Base-by-base conservation (phyloP, 53 echinoderm and acorn worm genomes). In the Antedon mediterranea region DNA sequence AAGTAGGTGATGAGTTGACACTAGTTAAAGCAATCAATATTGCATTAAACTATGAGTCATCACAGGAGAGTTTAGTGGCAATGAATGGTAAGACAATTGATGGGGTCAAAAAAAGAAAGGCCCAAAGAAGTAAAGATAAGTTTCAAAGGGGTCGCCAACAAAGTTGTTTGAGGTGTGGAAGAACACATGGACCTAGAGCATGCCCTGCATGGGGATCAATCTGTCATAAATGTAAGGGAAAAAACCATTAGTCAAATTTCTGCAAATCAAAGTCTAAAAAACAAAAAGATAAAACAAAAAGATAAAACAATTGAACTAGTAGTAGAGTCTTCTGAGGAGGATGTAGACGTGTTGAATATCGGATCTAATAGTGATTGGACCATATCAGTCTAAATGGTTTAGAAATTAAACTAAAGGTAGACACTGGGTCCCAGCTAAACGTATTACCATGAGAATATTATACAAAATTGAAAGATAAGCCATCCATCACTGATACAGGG, bases 111-210 rank as follows among this genome's bases (percentile, higher is more conserved):
- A 57, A 57, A 8, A 57, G 23, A 18, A 23, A 23, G 57, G 2
- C 14, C 11, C 57, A 23, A 57, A 18, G 11, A 11, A 18, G 3
- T 26, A 57, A 57, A 57, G 23, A 26, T 18, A 8, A 57, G 23
- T 2, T 26, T 18, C 11, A 57, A 23, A 23, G 57, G 57, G 23
- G 57, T 57, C 3, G 20, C 11, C 57, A 80, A 29, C 30, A 28
- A n/a, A 71, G 23, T 27, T 81, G 81, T 74, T n/a, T 20, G 20
- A 37, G 72, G 43, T 81, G 81, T 75, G 81, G 74, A 3, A 34
- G 13, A 27, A n/a, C 28, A 3, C 81, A 74, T 23, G 5, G 42
- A 43, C 43, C 37, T 32, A 29, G 33, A 23, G 31, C 72, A 41
- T 81, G 75, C 30, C 75, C 81, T 30, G 81, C 74, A 8, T 37